Evolutionary conservation across 2,113 vertebrate genomes (phyloP).

Genomic region (Sorex fumeus): DNA sequence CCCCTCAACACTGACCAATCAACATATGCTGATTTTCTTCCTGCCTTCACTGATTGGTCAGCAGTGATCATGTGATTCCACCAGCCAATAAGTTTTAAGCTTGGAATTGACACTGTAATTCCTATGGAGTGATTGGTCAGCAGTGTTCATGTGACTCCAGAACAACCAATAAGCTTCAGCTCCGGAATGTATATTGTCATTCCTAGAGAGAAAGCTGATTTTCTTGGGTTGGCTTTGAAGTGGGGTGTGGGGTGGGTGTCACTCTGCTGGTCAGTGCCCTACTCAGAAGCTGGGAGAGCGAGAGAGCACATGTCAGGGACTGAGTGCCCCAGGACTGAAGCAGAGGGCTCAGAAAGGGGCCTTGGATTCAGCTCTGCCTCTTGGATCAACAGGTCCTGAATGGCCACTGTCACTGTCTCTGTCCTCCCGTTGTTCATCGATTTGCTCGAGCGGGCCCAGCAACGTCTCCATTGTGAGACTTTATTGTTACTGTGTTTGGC

Average conservation of each 20-base stretch:
- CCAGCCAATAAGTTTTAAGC: neutral
- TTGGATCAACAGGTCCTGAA: neutral
- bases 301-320: neutral
- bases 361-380: neutral
- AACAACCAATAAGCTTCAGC: neutral
- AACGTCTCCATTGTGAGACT: no score
- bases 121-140: neutral
- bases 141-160: no score
- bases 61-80: neutral
- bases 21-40: neutral
- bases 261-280: neutral
- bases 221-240: neutral
- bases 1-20: neutral
- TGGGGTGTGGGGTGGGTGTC: neutral
- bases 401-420: no score
- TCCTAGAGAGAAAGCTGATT: neutral
- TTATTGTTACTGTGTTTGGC: no score
- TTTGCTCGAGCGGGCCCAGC: no score
- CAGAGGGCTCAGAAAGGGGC: neutral
- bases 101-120: no score
- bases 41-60: neutral
- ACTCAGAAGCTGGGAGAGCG: rapidly evolving
- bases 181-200: neutral
- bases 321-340: neutral
- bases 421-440: no score